phyloP scores from a whole-genome alignment of 2,113 vertebrate species.

The Stigmatopora nigra region DNA sequence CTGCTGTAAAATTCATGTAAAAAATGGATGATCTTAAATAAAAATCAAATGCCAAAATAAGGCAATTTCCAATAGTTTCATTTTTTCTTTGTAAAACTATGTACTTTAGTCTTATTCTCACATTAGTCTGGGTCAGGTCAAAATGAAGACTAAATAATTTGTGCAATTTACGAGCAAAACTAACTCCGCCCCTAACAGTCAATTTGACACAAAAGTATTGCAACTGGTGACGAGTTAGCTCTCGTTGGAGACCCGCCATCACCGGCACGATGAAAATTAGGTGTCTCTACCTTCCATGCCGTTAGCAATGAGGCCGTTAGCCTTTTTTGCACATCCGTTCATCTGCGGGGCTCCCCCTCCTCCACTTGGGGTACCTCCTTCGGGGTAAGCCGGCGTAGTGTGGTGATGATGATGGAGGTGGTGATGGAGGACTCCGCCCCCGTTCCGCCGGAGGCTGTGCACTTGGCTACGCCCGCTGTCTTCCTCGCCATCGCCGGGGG shows the following conservation, averaged over 20 bases:
- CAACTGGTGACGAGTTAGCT: background rate
- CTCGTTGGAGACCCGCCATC: background rate
- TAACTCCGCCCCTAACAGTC: background rate
- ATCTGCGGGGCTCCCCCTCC: slow-evolving; percentile 47
- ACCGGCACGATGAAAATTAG: background rate
- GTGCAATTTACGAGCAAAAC: no score
- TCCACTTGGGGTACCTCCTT: slow-evolving; percentile 17
- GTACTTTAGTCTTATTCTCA: no score
- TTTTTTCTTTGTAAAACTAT: no score
- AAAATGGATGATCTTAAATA: no score
- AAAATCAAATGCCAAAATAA: no score
- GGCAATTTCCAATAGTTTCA: no score
- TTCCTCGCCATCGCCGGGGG: slow-evolving; percentile 51
- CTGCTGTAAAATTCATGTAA: no score
- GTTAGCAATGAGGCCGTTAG: slow-evolving; percentile 65
- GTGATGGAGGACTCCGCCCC: slow-evolving; percentile 17
- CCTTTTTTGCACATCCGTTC: slow-evolving; percentile 63
- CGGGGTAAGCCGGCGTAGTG: slow-evolving; percentile 78
- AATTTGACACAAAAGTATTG: background rate
- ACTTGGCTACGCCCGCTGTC: slow-evolving; percentile 65
- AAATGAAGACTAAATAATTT: no score
- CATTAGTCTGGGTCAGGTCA: no score
- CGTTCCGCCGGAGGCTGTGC: slow-evolving; percentile 56
- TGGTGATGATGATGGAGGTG: slow-evolving; percentile 43
- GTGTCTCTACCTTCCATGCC: slow-evolving; percentile 73